These are phyloP conservation scores for Phortica okadai DNA, from an alignment of 2,888 invertebrate genomes.

Conservation along the genomic window DNA sequence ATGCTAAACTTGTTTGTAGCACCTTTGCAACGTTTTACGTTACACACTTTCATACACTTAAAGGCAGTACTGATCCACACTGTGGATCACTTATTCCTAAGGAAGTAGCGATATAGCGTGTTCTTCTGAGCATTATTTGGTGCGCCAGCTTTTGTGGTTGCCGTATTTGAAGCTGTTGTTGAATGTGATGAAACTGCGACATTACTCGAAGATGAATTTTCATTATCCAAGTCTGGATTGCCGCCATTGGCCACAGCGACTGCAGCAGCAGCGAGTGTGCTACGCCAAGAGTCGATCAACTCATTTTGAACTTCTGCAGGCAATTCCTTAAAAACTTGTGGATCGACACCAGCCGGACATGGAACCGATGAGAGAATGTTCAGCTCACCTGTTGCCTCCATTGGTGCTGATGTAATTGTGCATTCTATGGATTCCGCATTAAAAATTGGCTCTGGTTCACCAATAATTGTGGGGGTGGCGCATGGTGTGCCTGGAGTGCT, in stretches of 20 bases:
- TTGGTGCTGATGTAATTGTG: background rate
- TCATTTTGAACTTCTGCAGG: slow-evolving; percentile 86
- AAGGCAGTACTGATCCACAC: slow-evolving; percentile 7
- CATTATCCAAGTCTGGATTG: slow-evolving; percentile 8
- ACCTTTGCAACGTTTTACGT: slow-evolving; percentile 22
- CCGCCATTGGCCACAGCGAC: slow-evolving; percentile 54
- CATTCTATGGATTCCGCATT: background rate
- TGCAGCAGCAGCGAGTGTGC: slow-evolving; percentile 71
- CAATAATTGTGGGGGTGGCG: slow-evolving; percentile 32
- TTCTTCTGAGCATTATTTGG: slow-evolving; percentile 76
- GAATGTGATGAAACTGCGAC: background rate
- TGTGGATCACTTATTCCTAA: slow-evolving; percentile 80
- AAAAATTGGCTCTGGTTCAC: slow-evolving; percentile 10
- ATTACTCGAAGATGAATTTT: slow-evolving; percentile 12
- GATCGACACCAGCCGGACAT: slow-evolving; percentile 83
- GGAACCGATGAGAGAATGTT: slow-evolving; percentile 72
- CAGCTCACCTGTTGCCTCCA: background rate
- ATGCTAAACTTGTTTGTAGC: background rate
- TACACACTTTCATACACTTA: background rate
- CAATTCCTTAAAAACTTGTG: slow-evolving; percentile 83
- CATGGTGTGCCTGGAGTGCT: slow-evolving; percentile 59
- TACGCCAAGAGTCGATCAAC: slow-evolving; percentile 82
- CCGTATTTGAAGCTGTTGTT: background rate
- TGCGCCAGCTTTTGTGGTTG: slow-evolving; percentile 66
- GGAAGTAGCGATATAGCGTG: slow-evolving; percentile 83